Conservation (phyloP, 2,113 vertebrate genomes). For the Catharus fuscescens region DNA sequence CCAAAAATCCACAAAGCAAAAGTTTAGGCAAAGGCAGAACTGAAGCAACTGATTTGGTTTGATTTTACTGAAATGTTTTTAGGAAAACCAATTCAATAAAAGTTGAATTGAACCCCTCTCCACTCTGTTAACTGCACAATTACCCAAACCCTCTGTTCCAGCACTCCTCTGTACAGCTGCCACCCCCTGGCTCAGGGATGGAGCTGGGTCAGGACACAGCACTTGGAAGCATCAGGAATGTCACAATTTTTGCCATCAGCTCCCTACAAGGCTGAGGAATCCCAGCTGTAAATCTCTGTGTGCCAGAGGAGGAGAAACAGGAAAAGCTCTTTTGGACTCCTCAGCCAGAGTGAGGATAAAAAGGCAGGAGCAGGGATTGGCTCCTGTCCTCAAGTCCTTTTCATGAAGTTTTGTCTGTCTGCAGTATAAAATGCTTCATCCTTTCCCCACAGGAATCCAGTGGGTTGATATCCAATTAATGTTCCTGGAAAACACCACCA, state of each 20-base stretch:
- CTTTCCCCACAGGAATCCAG: neutral
- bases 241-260: fast-evolving
- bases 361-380: neutral
- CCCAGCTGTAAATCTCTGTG: neutral
- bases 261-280: neutral
- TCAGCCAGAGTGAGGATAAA: neutral
- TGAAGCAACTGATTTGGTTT: neutral
- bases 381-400: neutral
- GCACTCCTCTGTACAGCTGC: neutral
- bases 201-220: neutral
- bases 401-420: neutral
- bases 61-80: neutral
- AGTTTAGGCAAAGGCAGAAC: neutral
- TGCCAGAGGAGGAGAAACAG: neutral
- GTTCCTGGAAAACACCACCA: neutral
- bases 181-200: neutral
- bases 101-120: neutral
- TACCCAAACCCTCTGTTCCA: neutral
- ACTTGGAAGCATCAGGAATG: neutral
- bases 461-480: neutral
- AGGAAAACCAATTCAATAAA: neutral
- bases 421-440: neutral
- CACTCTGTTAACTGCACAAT: neutral
- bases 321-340: neutral
- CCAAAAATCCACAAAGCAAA: neutral